phyloP scores from a whole-genome alignment of 2,797 vertebrate species.

The Tauraco hartlaubi region DNA sequence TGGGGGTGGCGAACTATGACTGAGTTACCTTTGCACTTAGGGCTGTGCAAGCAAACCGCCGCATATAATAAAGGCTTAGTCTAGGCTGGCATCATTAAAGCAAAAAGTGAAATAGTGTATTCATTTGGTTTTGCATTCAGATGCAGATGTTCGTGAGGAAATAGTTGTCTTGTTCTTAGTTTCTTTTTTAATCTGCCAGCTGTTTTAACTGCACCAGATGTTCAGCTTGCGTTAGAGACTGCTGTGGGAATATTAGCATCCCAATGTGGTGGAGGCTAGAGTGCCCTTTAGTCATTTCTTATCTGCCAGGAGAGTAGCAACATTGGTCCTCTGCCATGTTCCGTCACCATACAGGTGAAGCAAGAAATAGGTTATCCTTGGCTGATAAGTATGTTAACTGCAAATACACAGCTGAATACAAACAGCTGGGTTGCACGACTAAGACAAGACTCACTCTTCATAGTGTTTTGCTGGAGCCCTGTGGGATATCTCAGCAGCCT shows the following conservation, averaged over 20 bases:
- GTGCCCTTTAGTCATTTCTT: background rate
- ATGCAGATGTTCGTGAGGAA: conserved; percentile 51
- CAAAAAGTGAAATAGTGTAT: conserved; percentile 58
- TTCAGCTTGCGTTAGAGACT: background rate
- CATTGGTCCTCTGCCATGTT: background rate
- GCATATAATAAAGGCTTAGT: conserved; percentile 60
- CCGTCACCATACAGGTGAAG: background rate
- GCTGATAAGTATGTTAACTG: background rate
- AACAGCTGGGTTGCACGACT: background rate
- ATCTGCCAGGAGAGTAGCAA: background rate
- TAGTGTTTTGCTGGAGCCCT: background rate
- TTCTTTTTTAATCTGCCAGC: conserved; percentile 30
- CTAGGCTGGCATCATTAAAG: conserved; percentile 57
- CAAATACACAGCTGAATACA: background rate
- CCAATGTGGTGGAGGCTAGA: accelerated
- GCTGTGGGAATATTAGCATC: background rate
- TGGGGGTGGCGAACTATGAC: conserved; percentile 76
- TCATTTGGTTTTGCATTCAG: conserved; percentile 27
- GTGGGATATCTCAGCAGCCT: background rate
- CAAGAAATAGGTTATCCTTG: background rate
- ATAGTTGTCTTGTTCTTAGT: conserved; percentile 49
- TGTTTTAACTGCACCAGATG: conserved; percentile 32
- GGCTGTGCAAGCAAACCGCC: conserved; percentile 49
- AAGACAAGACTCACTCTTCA: background rate
- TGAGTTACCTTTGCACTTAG: conserved; percentile 80